Evolutionary conservation across 2,113 vertebrate species (phyloP), one percentile per base, ranked within the genome.

Genomic region (Thomomys bottae): DNA sequence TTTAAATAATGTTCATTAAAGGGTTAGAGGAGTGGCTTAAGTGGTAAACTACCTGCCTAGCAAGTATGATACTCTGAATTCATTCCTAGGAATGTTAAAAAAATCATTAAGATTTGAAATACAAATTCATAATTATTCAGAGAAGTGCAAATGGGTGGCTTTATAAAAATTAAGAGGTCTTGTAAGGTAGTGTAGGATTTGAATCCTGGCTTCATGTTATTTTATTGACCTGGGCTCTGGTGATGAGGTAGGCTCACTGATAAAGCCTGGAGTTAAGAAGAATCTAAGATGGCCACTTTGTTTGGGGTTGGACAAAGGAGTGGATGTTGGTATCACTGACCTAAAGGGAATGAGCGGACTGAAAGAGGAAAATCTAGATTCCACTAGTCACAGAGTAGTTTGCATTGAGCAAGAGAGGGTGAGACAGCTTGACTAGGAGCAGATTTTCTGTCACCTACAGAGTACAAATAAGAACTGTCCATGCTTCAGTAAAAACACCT

Each of bases 401-500:
- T 30, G 28, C 5, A 0, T 11, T 82, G 81, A 77, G 57, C 32
- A 36, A 45, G 85, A 79, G 32, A 45, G 32, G 40, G 64, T 15
- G n/a, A 84, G 90, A 84, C 4, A 54, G 26, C 26, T 61, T 81
- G 76, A 79, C 49, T 45, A 87, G 92, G 78, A 81, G 61, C 84
- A 57, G 57, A 11, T 82, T 82, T 87, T 67, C 89, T 70, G 30
- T 94, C 66, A 79, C 87, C 66, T 91, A 59, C 70, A 59, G 91
- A 89, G 38, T 84, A 73, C 81, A 94, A 92, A 91, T 95, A 84
- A 94, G 92, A 95, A 79, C 81, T 78, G 88, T 94, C 95, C 91
- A 9, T 28, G 78, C 89, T 95, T 96, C 94, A 96, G 66, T 95
- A 88, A 95, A 94, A 92, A 85, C 95, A 94, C 87, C 86, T 92